phyloP scores from a whole-genome alignment of 2,888 invertebrate species.

The Chromoteleia sp. region DNA sequence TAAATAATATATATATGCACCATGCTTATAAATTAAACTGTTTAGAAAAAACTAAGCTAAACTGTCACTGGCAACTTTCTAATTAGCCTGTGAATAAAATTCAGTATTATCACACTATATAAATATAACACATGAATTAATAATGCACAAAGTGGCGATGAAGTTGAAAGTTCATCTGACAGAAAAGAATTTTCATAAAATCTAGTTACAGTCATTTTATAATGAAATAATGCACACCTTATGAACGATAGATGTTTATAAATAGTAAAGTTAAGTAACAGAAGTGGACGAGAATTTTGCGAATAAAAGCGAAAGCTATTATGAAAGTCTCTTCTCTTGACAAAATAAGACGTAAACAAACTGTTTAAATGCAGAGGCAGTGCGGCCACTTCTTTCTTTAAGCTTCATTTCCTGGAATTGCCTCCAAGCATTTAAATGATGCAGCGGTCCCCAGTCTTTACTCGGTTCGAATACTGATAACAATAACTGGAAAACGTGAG shows the following conservation, averaged over 20 bases:
- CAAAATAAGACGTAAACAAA: conserved; percentile 70
- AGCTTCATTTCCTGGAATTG: conserved; percentile 79
- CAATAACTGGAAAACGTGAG: conserved; percentile 76
- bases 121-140: conserved; percentile 2
- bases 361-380: conserved; percentile 65
- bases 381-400: conserved; percentile 71
- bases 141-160: neutral
- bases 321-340: conserved; percentile 64
- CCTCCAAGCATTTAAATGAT: conserved; percentile 80
- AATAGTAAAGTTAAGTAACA: conserved; percentile 40
- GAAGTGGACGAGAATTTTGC: conserved; percentile 18
- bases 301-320: conserved; percentile 19
- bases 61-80: neutral
- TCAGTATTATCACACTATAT: neutral
- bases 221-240: conserved; percentile 1
- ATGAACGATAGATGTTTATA: conserved; percentile 36
- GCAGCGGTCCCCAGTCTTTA: conserved; percentile 83
- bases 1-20: too few relatives aligned
- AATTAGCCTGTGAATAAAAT: neutral
- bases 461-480: conserved; percentile 77
- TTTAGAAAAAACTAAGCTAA: neutral
- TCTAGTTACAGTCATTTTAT: neutral
- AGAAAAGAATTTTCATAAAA: neutral
- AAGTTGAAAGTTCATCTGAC: neutral
- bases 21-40: too few relatives aligned